A percentile compares a stretch with the other conserved stretches of the same genome.
phyloP scores from a whole-genome alignment of 2,797 vertebrate species.

The Lacerta agilis region DNA sequence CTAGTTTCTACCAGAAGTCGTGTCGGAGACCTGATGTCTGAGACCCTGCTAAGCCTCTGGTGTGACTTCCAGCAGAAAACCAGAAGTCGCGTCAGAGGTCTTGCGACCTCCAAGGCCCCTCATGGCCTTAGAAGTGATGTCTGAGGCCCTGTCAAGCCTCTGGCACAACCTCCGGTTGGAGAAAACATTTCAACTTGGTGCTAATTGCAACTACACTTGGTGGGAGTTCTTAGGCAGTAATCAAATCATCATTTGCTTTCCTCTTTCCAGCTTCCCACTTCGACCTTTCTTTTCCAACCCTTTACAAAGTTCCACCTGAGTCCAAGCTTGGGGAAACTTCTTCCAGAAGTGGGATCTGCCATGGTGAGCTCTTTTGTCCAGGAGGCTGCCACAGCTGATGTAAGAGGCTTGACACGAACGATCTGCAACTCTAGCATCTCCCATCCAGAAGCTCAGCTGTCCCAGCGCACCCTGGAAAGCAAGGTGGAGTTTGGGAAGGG shows the following conservation, averaged over 20 bases:
- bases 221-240: neutral
- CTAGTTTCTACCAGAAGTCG: no score
- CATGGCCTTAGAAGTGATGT: no score
- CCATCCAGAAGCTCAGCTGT: slow-evolving; percentile 87
- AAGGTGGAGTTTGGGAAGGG: no score
- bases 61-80: no score
- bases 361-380: neutral
- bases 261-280: neutral
- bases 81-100: no score
- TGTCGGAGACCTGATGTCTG: no score
- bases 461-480: slow-evolving; percentile 80
- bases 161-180: neutral
- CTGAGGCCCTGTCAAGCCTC: no score
- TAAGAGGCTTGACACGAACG: slow-evolving; percentile 79
- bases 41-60: no score
- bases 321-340: slow-evolving; percentile 23
- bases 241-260: neutral
- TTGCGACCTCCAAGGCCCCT: no score
- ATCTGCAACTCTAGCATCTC: slow-evolving; percentile 78
- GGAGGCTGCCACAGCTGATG: slow-evolving; percentile 62
- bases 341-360: accelerated
- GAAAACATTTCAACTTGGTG: neutral
- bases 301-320: slow-evolving; percentile 47
- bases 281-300: neutral
- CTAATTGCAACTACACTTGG: neutral